Evolutionary conservation across 2,113 vertebrate genomes (phyloP).

Genomic region (Sigmodon hispidus): DNA sequence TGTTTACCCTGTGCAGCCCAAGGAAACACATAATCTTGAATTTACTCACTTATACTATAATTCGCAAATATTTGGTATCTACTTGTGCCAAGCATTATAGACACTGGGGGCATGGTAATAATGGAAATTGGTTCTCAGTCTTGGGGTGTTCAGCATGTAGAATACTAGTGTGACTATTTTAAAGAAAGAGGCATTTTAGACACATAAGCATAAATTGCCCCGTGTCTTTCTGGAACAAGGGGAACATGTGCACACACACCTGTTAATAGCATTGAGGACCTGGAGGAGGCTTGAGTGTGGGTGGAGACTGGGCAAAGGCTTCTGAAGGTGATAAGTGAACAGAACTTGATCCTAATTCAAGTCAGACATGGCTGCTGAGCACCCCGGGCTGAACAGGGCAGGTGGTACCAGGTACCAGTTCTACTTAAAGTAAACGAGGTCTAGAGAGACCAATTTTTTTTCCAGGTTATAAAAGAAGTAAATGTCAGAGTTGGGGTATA

Average conservation of each 20-base stretch:
- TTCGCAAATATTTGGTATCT: background rate
- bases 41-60: background rate
- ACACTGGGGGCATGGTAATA: background rate
- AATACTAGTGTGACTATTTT: background rate
- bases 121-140: background rate
- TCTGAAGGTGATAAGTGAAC: background rate
- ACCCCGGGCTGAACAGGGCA: background rate
- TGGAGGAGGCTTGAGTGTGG: background rate
- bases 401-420: background rate
- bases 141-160: background rate
- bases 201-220: background rate
- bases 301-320: background rate
- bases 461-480: background rate
- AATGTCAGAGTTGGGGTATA: background rate
- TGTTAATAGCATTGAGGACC: background rate
- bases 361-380: background rate
- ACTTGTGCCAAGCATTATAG: background rate
- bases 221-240: background rate
- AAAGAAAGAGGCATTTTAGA: background rate
- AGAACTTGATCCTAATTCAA: background rate
- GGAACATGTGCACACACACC: background rate
- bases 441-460: background rate
- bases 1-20: background rate
- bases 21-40: background rate
- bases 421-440: background rate